phyloP scores from a whole-genome alignment of 2,113 vertebrate species.

The Neodon shergylaensis region DNA sequence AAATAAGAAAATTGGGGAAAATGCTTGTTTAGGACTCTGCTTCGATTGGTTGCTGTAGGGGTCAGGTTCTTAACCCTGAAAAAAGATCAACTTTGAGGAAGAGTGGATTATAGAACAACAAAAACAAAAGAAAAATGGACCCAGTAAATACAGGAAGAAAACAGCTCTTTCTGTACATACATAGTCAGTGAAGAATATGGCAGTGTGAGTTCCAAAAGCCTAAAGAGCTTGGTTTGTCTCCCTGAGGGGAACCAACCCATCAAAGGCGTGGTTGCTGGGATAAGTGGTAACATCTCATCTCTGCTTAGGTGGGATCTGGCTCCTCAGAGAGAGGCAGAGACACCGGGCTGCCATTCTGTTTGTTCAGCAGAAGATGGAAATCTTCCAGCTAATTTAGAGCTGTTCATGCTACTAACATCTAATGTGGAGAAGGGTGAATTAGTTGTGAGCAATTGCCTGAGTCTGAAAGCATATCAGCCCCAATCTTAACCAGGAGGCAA shows the following conservation, averaged over 20 bases:
- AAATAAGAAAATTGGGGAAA: background rate
- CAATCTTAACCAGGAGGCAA: background rate
- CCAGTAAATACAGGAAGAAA: background rate
- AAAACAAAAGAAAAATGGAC: background rate
- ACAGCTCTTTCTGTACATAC: no score
- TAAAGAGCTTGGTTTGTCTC: background rate
- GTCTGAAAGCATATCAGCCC: conserved; percentile 15
- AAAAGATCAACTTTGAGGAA: background rate
- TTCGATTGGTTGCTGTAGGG: background rate
- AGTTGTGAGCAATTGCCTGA: conserved; percentile 36
- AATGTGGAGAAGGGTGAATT: conserved; percentile 59
- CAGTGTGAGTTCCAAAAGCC: background rate
- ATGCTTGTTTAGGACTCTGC: background rate
- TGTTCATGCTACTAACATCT: conserved; percentile 46
- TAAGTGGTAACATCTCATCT: conserved; percentile 11
- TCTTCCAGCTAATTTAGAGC: conserved; percentile 67
- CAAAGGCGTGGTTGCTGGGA: background rate
- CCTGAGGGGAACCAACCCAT: background rate
- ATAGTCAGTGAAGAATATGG: accelerated
- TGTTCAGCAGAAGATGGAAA: conserved; percentile 57
- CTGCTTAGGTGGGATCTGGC: conserved; percentile 15
- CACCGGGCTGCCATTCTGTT: background rate
- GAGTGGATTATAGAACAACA: background rate
- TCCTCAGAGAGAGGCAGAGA: background rate
- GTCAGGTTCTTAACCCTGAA: background rate